Evolutionary conservation across 1,140 invertebrate species (phyloP).

Genomic region (Drosophila bipectinata): DNA sequence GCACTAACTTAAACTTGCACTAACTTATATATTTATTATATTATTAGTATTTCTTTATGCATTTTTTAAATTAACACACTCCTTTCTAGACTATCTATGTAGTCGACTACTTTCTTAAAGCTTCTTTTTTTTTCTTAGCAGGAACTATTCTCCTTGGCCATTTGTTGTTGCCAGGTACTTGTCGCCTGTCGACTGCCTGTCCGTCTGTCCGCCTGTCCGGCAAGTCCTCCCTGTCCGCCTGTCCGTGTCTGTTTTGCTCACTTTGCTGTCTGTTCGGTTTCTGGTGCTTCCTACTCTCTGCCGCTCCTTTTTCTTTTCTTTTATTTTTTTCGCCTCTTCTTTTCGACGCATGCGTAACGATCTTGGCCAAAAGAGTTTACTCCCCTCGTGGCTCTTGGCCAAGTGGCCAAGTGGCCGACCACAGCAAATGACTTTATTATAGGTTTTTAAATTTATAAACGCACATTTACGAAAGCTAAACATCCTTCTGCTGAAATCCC

Average conservation of each 20-base stretch:
- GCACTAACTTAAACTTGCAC: too few species aligned
- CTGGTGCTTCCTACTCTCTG: conserved; percentile 17
- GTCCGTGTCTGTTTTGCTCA: conserved; percentile 43
- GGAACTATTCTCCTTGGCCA: conserved; percentile 32
- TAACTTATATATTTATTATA: too few species aligned
- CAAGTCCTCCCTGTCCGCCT: not conserved
- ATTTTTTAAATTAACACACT: not conserved
- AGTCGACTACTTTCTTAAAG: conserved; percentile 2
- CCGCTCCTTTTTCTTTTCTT: not conserved
- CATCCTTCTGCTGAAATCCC: conserved; percentile 57
- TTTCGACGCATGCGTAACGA: conserved; percentile 55
- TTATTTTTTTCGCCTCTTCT: conserved; percentile 7
- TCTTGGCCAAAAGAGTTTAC: conserved; percentile 33
- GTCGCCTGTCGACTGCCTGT: conserved; percentile 31
- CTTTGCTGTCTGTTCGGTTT: conserved; percentile 41
- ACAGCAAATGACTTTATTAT: conserved; percentile 76
- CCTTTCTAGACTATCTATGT: not conserved
- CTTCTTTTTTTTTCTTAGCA: not conserved
- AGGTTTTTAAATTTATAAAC: conserved; percentile 81
- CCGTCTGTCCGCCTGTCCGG: conserved; percentile 6
- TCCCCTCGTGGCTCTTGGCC: not conserved
- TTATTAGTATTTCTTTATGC: too few species aligned
- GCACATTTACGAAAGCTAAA: conserved; percentile 76
- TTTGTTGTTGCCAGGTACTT: conserved; percentile 50
- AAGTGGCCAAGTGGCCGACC: conserved; percentile 27